Evolutionary conservation across 2,113 vertebrate species (phyloP).

Genomic region (Amphilophus citrinellus): DNA sequence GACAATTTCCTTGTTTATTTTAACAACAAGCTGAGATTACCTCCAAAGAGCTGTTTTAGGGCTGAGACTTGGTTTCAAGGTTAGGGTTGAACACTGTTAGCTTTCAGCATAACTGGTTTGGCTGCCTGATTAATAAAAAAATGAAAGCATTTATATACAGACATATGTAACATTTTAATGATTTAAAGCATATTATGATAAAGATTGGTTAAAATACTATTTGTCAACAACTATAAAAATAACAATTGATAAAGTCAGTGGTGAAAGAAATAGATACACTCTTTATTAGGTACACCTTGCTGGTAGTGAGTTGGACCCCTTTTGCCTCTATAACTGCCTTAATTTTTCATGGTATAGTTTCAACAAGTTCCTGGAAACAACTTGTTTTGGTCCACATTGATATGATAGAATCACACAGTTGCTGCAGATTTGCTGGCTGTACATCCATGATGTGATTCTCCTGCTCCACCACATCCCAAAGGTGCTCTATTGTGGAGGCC

Average conservation of each 20-base stretch:
- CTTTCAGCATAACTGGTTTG: not conserved
- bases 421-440: not conserved
- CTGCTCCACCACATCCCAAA: not conserved
- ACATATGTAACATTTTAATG: not conserved
- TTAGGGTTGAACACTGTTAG: not conserved
- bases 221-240: not conserved
- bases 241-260: not conserved
- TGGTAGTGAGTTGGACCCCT: not conserved
- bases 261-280: not conserved
- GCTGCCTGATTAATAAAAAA: not conserved
- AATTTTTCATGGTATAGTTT: not conserved
- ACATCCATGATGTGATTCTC: not conserved
- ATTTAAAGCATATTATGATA: not conserved
- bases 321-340: not conserved
- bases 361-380: not conserved
- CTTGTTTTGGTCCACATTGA: not conserved
- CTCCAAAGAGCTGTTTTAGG: not conserved
- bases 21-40: not conserved
- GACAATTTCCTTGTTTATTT: not conserved
- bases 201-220: not conserved
- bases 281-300: not conserved
- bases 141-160: not conserved
- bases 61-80: not conserved
- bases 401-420: not conserved
- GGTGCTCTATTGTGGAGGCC: too few species aligned